Evolutionary conservation across 2,888 invertebrate species (phyloP), one percentile per base, ranked within the genome.

Genomic region (Phortica okadai): DNA sequence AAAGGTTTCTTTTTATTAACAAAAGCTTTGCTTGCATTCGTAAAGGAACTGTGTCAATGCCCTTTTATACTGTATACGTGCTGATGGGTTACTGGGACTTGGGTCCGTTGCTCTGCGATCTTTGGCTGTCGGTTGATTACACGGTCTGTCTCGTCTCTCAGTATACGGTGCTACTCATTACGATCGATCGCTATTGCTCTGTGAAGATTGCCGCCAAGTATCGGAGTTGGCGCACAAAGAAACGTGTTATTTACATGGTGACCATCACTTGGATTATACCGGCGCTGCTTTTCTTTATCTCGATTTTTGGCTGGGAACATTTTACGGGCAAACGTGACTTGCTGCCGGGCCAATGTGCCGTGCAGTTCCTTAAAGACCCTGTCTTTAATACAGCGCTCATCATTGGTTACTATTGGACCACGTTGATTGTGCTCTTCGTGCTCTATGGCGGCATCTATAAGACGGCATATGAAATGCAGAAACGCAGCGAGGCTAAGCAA

Each of bases 221-320:
- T 90, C 94, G 99, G 81, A 96, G 97, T 86, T 99, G 99, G 99
- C 93, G 99, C 33, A 98, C 99, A 5, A 97, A 98, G 89, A 95
- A 95, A 80, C 94, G 97, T 84, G 98, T 99, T 14, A 95, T 98
- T 79, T 96, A 96, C 94, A 98, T 99, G 97, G 97, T 99, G 1
- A 96, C 97, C 5, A 95, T 98, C 66, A 98, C 98, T 0, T 99
- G 99, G 99, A 96, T 98, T 75, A 96, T 99, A 84, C 99, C 99
- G 69, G 97, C 98, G 0, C 92, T 98, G 77, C 93, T 99, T 10
- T 99, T 99, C 92, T 99, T 99, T 92, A 97, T 98, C 82, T 98
- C 98, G 80, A 99, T 99, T 83, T 98, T 99, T 89, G 99, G 99
- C 64, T 99, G 99, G 98, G 99, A 99, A 90, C 98, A 98, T 91